These are phyloP conservation scores for Centropyge bicolor DNA, from an alignment of 2,797 vertebrate genomes.

Conservation along the genomic window DNA sequence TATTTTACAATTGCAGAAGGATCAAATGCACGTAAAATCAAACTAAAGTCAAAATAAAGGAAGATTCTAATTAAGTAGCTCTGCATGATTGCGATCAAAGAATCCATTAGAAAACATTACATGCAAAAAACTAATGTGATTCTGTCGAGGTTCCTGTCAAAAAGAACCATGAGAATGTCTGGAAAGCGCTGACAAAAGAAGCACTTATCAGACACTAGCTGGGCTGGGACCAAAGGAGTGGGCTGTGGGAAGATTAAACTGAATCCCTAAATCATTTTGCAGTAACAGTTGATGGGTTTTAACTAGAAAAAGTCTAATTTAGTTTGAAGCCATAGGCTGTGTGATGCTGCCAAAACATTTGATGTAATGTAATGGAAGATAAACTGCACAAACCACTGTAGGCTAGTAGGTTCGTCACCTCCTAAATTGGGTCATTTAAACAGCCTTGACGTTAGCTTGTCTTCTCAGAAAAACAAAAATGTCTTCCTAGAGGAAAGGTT, in stretches of 20 bases:
- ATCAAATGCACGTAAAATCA: neutral
- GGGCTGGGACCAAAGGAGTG: conserved; percentile 54
- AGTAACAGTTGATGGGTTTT: conserved; percentile 54
- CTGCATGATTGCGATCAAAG: neutral
- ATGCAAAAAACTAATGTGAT: neutral
- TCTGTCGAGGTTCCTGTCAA: neutral
- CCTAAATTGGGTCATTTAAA: conserved; percentile 33
- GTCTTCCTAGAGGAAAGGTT: neutral
- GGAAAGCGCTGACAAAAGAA: conserved; percentile 20
- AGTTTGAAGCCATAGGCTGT: conserved; percentile 44
- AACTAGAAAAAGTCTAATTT: conserved; percentile 53
- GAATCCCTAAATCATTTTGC: conserved; percentile 56
- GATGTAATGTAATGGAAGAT: conserved; percentile 42
- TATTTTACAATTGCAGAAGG: neutral
- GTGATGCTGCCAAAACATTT: conserved; percentile 47
- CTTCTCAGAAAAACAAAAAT: neutral
- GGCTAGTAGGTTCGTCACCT: conserved; percentile 45
- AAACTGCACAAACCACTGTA: conserved; percentile 29
- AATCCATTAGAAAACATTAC: neutral
- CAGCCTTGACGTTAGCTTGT: conserved; percentile 15
- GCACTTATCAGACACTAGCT: conserved; percentile 46
- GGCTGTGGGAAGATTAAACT: conserved; percentile 63
- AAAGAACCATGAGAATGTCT: conserved; percentile 33
- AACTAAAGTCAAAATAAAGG: neutral
- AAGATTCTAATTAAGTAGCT: neutral